A percentile compares a stretch with the other conserved stretches of the same genome.
Conservation (phyloP, 2,797 vertebrate species). For the Babyrousa celebensis region DNA sequence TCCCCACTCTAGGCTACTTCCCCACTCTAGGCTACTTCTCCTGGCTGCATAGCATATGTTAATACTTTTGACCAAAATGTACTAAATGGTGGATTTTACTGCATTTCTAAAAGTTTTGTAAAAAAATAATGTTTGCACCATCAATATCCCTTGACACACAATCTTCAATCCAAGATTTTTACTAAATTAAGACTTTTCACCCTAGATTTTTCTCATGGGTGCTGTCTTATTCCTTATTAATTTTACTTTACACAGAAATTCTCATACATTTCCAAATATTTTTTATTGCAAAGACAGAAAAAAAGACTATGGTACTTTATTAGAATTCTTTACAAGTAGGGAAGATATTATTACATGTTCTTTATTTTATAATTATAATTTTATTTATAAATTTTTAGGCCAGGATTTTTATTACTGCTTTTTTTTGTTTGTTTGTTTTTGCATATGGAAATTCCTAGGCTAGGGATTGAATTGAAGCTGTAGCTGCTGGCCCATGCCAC, state of each 20-base stretch:
- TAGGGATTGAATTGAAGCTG: too few relatives aligned
- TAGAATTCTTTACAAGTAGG: background rate
- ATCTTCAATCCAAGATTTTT: background rate
- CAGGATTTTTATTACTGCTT: background rate
- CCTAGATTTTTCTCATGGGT: background rate
- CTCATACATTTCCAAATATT: background rate
- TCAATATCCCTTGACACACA: background rate
- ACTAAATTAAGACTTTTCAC: slow-evolving; percentile 36
- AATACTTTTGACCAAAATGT: background rate
- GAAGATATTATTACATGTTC: background rate
- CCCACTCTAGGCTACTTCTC: background rate
- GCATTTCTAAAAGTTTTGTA: background rate
- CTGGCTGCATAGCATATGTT: background rate
- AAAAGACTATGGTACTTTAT: background rate
- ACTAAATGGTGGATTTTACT: background rate
- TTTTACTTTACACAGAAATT: background rate
- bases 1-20: background rate
- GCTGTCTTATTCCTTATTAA: background rate
- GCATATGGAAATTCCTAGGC: too few relatives aligned
- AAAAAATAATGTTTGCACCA: background rate
- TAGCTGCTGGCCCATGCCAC: too few relatives aligned
- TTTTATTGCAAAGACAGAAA: background rate
- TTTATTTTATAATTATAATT: background rate
- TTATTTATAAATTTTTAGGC: background rate
- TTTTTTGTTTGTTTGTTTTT: too few relatives aligned